Percentiles rank a stretch among this genome's conserved stretches.
These are phyloP conservation scores for Daboia siamensis DNA, from an alignment of 2,113 vertebrate species.

Conservation along the genomic window DNA sequence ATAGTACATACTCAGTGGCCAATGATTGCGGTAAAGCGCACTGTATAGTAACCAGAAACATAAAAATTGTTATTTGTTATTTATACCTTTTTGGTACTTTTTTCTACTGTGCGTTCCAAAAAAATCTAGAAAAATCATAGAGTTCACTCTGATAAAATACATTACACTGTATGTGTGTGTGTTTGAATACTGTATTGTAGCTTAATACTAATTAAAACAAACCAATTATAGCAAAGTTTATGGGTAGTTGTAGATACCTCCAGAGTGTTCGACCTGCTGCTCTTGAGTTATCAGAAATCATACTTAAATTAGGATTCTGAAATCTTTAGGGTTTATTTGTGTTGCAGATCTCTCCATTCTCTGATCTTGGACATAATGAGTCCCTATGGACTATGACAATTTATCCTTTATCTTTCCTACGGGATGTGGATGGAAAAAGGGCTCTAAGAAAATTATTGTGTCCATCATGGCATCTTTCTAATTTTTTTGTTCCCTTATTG, in stretches of 20 bases:
- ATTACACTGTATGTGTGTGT: slow-evolving; percentile 9
- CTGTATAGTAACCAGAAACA: neutral
- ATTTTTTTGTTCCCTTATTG: slow-evolving; percentile 2
- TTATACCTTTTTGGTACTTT: neutral
- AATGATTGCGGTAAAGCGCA: neutral
- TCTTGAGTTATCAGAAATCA: slow-evolving; percentile 36
- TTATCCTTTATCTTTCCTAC: slow-evolving; percentile 28
- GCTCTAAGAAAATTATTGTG: slow-evolving; percentile 32
- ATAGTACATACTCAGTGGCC: neutral
- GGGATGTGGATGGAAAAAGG: slow-evolving; percentile 6
- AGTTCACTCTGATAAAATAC: neutral
- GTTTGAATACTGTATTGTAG: slow-evolving; percentile 30
- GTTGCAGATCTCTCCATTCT: slow-evolving; percentile 47
- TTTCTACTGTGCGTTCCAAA: neutral
- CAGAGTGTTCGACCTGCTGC: slow-evolving; percentile 9
- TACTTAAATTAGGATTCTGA: slow-evolving; percentile 36
- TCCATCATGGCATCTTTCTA: slow-evolving; percentile 6
- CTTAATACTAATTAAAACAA: slow-evolving; percentile 23
- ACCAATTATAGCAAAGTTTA: slow-evolving; percentile 30
- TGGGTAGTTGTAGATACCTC: slow-evolving; percentile 14
- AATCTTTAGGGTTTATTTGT: slow-evolving; percentile 46
- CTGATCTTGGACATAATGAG: slow-evolving; percentile 50
- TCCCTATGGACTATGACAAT: slow-evolving; percentile 47
- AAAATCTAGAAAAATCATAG: slow-evolving; percentile 2
- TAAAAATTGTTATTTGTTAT: neutral